Evolutionary conservation across 1,140 invertebrate genomes (phyloP).

Genomic region (Tribolium madens): DNA sequence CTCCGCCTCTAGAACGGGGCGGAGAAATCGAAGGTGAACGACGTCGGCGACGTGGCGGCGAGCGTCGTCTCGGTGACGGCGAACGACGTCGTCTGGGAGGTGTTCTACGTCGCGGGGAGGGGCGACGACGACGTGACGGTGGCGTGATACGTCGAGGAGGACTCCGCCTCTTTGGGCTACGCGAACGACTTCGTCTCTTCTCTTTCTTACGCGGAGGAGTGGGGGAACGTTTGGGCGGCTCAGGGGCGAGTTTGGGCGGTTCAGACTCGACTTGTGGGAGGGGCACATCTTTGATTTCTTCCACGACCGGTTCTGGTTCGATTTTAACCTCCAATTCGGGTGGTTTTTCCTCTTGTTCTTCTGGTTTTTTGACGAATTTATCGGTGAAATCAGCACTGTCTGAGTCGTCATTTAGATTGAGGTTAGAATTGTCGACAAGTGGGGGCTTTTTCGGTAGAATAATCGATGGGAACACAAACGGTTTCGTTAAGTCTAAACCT

Average conservation of each 20-base stretch:
- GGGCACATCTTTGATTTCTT: not conserved
- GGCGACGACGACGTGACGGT: slow-evolving; percentile 5
- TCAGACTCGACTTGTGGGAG: not conserved
- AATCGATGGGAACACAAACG: slow-evolving; percentile 54
- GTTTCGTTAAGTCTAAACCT: slow-evolving; percentile 41
- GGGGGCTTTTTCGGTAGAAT: slow-evolving; percentile 50
- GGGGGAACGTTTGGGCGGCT: not conserved
- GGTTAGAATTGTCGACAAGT: slow-evolving; percentile 49
- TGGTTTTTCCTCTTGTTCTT: slow-evolving; percentile 13
- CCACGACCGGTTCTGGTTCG: not conserved
- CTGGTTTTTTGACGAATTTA: slow-evolving; percentile 12
- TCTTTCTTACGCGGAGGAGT: not conserved
- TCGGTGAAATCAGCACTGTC: slow-evolving; percentile 44
- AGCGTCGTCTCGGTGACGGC: not conserved
- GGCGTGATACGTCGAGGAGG: slow-evolving; percentile 32
- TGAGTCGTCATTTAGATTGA: slow-evolving; percentile 55
- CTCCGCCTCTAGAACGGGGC: slow-evolving; percentile 8
- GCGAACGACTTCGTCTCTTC: slow-evolving; percentile 3
- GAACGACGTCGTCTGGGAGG: not conserved
- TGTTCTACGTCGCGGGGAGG: slow-evolving; percentile 45
- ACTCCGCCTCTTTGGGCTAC: slow-evolving; percentile 19
- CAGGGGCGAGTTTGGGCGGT: not conserved
- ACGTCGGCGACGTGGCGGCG: not conserved
- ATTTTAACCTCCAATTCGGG: not conserved
- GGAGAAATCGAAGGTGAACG: slow-evolving; percentile 4